These are phyloP conservation scores for Ophonus ardosiacus DNA, from an alignment of 2,888 invertebrate genomes.

Conservation along the genomic window DNA sequence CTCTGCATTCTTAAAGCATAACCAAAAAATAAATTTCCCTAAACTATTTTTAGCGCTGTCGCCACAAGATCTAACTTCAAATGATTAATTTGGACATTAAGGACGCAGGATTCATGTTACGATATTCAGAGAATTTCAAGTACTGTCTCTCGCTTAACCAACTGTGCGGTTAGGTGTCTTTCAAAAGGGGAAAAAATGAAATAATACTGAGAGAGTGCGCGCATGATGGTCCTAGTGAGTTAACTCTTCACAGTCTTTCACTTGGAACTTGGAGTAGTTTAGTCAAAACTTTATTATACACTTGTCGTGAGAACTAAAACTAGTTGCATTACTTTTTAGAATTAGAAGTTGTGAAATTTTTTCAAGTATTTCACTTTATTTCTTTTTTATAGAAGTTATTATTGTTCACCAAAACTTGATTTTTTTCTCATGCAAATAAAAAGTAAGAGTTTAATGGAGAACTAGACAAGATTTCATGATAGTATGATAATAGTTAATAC, in stretches of 20 bases:
- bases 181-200: conserved; percentile 24
- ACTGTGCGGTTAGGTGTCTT: conserved; percentile 37
- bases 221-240: background rate
- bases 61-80: conserved; percentile 46
- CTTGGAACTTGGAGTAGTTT: background rate
- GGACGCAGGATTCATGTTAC: conserved; percentile 44
- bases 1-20: conserved; percentile 15
- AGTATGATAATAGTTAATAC: too few relatives aligned
- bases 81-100: conserved; percentile 60
- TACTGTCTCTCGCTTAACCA: conserved; percentile 34
- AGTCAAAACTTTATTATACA: conserved; percentile 1
- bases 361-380: background rate
- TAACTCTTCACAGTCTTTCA: background rate
- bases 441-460: background rate
- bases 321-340: conserved; percentile 10
- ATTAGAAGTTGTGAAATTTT: background rate
- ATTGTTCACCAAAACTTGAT: background rate
- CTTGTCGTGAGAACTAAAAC: conserved; percentile 38
- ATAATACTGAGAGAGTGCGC: conserved; percentile 3
- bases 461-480: background rate
- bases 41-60: conserved; percentile 57
- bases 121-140: conserved; percentile 52
- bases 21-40: conserved; percentile 54
- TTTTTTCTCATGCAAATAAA: conserved; percentile 6
- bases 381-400: background rate